These are phyloP conservation scores for Peromyscus maniculatus DNA, from an alignment of 2,113 vertebrate species.

Conservation along the genomic window DNA sequence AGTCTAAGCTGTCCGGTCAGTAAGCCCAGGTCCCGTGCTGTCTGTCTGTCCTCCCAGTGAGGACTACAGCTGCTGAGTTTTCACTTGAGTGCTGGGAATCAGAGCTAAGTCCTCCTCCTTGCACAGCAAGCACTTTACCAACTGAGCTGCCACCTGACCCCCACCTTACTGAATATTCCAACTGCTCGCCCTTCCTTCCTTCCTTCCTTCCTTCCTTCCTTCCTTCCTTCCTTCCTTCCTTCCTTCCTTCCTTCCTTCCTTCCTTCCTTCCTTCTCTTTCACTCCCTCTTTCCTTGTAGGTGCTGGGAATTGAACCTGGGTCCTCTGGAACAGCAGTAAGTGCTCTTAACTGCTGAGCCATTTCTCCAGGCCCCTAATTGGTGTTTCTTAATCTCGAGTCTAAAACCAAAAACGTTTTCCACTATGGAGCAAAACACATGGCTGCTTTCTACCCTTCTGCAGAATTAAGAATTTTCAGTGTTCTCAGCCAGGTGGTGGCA, in stretches of 20 bases:
- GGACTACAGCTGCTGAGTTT: not conserved
- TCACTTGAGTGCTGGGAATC: not conserved
- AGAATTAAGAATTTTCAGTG: not conserved
- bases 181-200: not conserved
- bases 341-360: not conserved
- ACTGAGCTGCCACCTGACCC: not conserved
- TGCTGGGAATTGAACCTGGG: not conserved
- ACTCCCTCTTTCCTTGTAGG: not conserved
- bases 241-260: not conserved
- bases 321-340: not conserved
- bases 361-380: not conserved
- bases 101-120: not conserved
- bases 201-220: no score
- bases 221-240: no score
- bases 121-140: not conserved
- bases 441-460: not conserved
- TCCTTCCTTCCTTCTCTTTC: no score
- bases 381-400: not conserved
- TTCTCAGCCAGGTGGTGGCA: not conserved
- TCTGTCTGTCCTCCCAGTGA: not conserved
- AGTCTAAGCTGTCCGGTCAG: not conserved
- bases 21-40: not conserved
- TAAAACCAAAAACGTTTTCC: not conserved
- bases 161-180: not conserved
- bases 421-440: not conserved